Evolutionary conservation across 1,140 invertebrate species (phyloP), one percentile per base, ranked within the genome.

Genomic region (Dendrolimus kikuchii): DNA sequence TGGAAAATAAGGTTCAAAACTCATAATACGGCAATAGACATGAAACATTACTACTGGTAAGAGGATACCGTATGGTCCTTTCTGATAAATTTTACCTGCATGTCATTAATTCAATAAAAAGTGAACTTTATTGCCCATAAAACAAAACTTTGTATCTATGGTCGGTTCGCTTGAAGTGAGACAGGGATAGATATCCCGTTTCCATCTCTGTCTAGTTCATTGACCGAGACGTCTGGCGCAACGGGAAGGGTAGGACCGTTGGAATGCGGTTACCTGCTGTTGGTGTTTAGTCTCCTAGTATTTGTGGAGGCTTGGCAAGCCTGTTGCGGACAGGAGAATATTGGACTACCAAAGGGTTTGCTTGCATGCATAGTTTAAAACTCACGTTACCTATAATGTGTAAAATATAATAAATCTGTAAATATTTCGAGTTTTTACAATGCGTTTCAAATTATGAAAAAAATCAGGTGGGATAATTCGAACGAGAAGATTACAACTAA

Each of bases 271-370:
- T 59, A 61, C 56, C 63, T 71, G 48, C 70, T 74, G 41, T 38
- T 8, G 8, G 5, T 38, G 47, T 66, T 56, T 82, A 70, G 36
- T 44, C 53, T 40, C 78, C 80, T 83, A 51, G 82, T 86, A 75
- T 51, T 64, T 74, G 66, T 74, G 74, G 77, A 80, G 68, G 71
- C 63, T 81, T 75, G 64, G 41, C 65, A 73, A 57, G 68, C 65
- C 65, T 69, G 62, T 61, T 57, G 61, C 51, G 59, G 46, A 64
- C 5, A 48, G 46, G 37, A 3, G 46, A 38, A 7, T 6, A 37
- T 6, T 7, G 1, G 38, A 8, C 37, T n/a, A 38, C 6, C 7
- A 10, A n/a, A n/a, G 6, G 38, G 7, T 49, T 46, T 46, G 23
- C 38, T 46, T 10, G 2, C 45, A 5, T 4, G 45, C 38, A 46